Evolutionary conservation across 2,888 invertebrate species (phyloP).

Genomic region (Pseudococcus viburni): DNA sequence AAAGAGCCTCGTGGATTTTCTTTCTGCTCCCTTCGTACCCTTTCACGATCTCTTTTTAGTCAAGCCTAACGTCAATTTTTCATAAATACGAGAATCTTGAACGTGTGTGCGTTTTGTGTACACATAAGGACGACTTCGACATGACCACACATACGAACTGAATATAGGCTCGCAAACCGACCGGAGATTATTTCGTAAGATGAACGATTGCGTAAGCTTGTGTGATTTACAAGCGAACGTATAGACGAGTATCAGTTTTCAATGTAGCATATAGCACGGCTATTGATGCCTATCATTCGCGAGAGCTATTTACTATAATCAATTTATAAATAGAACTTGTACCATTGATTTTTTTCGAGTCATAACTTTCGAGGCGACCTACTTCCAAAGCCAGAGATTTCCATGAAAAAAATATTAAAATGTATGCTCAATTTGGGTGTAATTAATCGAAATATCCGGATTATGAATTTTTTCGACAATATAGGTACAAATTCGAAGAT

Average conservation of each 20-base stretch:
- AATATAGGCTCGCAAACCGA: neutral
- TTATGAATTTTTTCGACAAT: neutral
- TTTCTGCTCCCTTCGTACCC: neutral
- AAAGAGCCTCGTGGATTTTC: neutral
- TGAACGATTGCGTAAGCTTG: slow-evolving; percentile 28
- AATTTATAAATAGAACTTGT: slow-evolving; percentile 36
- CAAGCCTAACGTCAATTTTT: neutral
- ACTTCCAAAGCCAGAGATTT: neutral
- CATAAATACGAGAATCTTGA: neutral
- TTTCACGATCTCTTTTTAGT: neutral
- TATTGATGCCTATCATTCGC: slow-evolving; percentile 43
- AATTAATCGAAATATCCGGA: neutral
- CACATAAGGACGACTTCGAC: neutral
- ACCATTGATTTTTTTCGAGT: neutral
- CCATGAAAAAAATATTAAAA: slow-evolving; percentile 9
- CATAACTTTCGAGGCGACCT: neutral
- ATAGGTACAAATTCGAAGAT: neutral
- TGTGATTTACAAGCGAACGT: slow-evolving; percentile 29
- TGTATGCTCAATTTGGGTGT: neutral
- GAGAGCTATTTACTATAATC: slow-evolving; percentile 16
- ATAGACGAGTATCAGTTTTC: slow-evolving; percentile 32
- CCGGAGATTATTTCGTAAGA: slow-evolving; percentile 35
- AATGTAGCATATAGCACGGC: slow-evolving; percentile 33
- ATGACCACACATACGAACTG: neutral
- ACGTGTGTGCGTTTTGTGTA: neutral